Base-by-base conservation (phyloP, 2,113 vertebrate species). In the Monopterus albus region DNA sequence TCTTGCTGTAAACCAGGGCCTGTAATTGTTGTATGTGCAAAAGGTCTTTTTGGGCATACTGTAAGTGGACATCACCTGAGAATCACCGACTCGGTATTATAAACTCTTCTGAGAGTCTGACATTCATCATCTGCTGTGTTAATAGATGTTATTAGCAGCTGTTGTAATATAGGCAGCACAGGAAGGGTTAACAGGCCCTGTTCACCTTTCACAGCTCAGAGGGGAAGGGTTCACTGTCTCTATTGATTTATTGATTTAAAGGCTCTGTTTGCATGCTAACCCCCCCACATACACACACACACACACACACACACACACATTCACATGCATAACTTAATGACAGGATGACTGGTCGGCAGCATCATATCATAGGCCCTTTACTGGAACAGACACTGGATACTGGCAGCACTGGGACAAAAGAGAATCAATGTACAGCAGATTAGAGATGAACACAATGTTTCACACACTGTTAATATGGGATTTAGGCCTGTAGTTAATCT, bases 311-410 rank as follows among this genome's bases (percentile, higher is more conserved):
- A 18, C 7, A 2, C 15, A 38, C 51, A 26, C 45, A 14, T 75
- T 69, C 68, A 79, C 76, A 69, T 84, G 49, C 79, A 81, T 77
- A 63, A 52, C 21, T 0, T 68, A 84, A 75, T 72, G 87, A 75
- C 53, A 46, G 81, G 85, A 64, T 73, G 86, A 87, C 83, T 2
- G 77, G 80, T 92, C 91, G 88, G 73, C 43, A 36, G 8, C 45
- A 69, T 25, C 49, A 18, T 57, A 82, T 87, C 46, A 14, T 9
- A 62, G 70, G 59, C 10, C 14, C 5, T 52, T 88, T 89, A 74
- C 82, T 50, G 89, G 84, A 82, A 88, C 28, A 38, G 0, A 39
- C 50, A 13, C 43, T 81, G 68, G 18, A 63, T 66, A 64, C 13
- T 17, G 3, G 33, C 55, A 3, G 5, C 14, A 61, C 62, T 45